Percentiles rank a stretch among this genome's conserved stretches.
phyloP scores from a whole-genome alignment of 1,140 invertebrate genomes.

The Thaumetopoea pityocampa region DNA sequence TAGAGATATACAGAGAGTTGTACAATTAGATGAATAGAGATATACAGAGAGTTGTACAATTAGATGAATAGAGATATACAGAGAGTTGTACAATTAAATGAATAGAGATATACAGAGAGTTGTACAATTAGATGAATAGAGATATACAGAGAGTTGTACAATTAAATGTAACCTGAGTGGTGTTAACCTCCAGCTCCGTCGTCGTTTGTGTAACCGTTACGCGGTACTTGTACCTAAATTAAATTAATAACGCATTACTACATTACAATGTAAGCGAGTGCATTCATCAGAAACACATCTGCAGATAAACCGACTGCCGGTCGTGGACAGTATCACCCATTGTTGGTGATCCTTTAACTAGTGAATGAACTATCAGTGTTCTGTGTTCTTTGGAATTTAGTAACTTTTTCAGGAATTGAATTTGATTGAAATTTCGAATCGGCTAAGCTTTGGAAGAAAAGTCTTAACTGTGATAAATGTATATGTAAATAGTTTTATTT shows the following conservation, averaged over 20 bases:
- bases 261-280: constrained; percentile 41
- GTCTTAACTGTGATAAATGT: neutral
- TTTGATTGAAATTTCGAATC: neutral
- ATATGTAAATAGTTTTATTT: too few relatives aligned
- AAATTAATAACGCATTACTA: constrained; percentile 22
- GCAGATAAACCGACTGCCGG: constrained; percentile 59
- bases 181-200: constrained; percentile 8
- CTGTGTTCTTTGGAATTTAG: constrained; percentile 20
- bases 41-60: too few relatives aligned
- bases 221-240: constrained; percentile 8
- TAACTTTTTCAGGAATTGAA: constrained; percentile 3
- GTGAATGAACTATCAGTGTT: constrained; percentile 19
- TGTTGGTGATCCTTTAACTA: constrained; percentile 34
- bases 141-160: too few relatives aligned
- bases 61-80: too few relatives aligned
- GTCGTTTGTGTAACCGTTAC: constrained; percentile 2
- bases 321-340: constrained; percentile 47
- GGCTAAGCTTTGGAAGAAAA: neutral
- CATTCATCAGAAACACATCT: constrained; percentile 50
- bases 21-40: too few relatives aligned
- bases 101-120: too few relatives aligned
- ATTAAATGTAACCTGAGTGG: constrained; percentile 14
- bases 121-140: too few relatives aligned
- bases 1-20: too few relatives aligned
- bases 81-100: too few relatives aligned